Evolutionary conservation across 2,797 vertebrate species (phyloP).

Genomic region (Loris lydekkerianus): DNA sequence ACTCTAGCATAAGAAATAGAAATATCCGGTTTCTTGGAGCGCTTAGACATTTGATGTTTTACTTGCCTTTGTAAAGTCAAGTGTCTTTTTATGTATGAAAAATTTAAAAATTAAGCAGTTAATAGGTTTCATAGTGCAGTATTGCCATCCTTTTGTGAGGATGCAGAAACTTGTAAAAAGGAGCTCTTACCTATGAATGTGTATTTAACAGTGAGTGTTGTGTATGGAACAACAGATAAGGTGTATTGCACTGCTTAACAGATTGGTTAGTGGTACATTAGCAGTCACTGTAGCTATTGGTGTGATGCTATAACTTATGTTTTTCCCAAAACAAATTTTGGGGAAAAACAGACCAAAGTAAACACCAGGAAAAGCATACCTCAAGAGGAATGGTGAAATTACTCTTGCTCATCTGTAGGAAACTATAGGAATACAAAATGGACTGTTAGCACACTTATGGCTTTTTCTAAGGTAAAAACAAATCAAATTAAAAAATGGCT

Average conservation of each 20-base stretch:
- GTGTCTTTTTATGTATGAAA: constrained; percentile 72
- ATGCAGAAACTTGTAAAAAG: constrained; percentile 13
- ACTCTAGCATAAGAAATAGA: constrained; percentile 1
- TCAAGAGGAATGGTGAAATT: constrained; percentile 48
- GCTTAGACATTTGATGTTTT: constrained; percentile 75
- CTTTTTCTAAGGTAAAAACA: constrained; percentile 57
- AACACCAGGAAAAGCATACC: constrained; percentile 39
- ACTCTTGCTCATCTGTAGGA: constrained; percentile 12
- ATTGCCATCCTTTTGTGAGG: constrained; percentile 55
- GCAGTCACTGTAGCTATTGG: neutral
- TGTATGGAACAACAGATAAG: constrained; percentile 38
- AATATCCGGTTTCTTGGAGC: constrained; percentile 71
- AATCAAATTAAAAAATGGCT: constrained; percentile 73
- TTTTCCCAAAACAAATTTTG: neutral
- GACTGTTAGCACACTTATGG: neutral
- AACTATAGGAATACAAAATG: neutral
- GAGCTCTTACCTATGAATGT: neutral
- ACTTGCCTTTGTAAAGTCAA: constrained; percentile 81
- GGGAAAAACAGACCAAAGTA: neutral
- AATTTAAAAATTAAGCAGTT: constrained; percentile 72
- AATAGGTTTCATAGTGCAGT: constrained; percentile 63
- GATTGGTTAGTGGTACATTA: neutral
- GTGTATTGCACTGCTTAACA: constrained; percentile 24
- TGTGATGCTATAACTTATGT: neutral
- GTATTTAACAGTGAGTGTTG: constrained; percentile 32